Conservation (phyloP, 2,888 invertebrate genomes). For the Leuctra nigra region DNA sequence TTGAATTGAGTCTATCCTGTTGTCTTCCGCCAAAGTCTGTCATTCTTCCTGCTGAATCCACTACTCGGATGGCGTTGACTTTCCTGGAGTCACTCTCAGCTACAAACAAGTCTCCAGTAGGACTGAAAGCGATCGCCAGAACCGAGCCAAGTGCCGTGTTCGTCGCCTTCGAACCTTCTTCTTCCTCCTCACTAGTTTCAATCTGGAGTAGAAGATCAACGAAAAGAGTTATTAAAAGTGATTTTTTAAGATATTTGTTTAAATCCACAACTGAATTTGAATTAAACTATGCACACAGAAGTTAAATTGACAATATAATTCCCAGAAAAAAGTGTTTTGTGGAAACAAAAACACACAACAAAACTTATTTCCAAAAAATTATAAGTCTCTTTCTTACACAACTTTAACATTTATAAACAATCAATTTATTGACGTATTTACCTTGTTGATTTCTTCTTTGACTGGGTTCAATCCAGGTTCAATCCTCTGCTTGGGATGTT, state of each 20-base stretch:
- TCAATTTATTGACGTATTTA: no score
- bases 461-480: slow-evolving; percentile 34
- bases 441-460: slow-evolving; percentile 42
- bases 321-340: no score
- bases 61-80: slow-evolving; percentile 73
- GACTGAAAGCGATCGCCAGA: slow-evolving; percentile 82
- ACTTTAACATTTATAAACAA: no score
- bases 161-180: slow-evolving; percentile 41
- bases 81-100: slow-evolving; percentile 88
- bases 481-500: slow-evolving; percentile 11
- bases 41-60: slow-evolving; percentile 85
- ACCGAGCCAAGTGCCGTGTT: slow-evolving; percentile 72
- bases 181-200: slow-evolving; percentile 14
- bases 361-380: no score
- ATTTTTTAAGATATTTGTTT: no score
- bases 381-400: no score
- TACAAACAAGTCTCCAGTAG: slow-evolving; percentile 85
- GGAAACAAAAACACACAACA: no score
- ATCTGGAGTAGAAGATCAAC: not conserved
- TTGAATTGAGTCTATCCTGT: slow-evolving; percentile 45
- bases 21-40: slow-evolving; percentile 88
- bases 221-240: no score
- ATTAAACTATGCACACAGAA: not conserved
- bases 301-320: no score
- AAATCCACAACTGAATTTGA: no score